Evolutionary conservation across 2,888 invertebrate species (phyloP), one percentile per base, ranked within the genome.

Genomic region (Drosophila birchii): DNA sequence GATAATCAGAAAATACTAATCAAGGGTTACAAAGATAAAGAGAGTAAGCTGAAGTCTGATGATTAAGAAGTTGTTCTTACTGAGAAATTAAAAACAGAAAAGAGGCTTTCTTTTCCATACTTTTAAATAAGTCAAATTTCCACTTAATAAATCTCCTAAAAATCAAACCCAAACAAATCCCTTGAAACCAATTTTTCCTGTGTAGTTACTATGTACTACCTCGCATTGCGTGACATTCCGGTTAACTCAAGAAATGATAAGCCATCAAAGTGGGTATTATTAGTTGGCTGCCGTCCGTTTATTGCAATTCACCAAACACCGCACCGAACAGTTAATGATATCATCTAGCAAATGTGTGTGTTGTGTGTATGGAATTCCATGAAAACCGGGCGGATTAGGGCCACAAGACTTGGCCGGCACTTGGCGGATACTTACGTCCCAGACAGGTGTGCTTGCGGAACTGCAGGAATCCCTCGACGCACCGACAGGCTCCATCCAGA

Each of bases 401-500:
- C 83, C 83, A 86, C 67, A 86, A 81, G 47, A 74, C 55, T 80
- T 83, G 87, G 49, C 76, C 85, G 72, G 82, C 80, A 64, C 76
- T 81, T 77, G 85, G 67, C 78, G 78, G 84, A 85, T 92, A 96
- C 97, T 96, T 95, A 98, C 98, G 97, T 91, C 96, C 95, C 62
- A 98, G 94, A 91, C 98, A 98, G 45, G 97, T 97, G 92, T 98
- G 97, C 90, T 96, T 96, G 90, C 97, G 94, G 93, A 97, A 97
- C 92, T 97, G 97, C 76, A 97, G 94, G 93, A 95, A 97, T 79
- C 97, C 97, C 86, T 96, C 95, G 68, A 95, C 95, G 92, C 98
- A 98, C 47, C 96, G 95, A 91, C 98, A 98, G 54, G 95, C 95
- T 41, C 96, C 96, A 68, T 96, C 96, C 82, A 96, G 93, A 87